A percentile compares a stretch with the other conserved stretches of the same genome.
phyloP scores from a whole-genome alignment of 2,797 vertebrate species.

The Saxicola maurus region DNA sequence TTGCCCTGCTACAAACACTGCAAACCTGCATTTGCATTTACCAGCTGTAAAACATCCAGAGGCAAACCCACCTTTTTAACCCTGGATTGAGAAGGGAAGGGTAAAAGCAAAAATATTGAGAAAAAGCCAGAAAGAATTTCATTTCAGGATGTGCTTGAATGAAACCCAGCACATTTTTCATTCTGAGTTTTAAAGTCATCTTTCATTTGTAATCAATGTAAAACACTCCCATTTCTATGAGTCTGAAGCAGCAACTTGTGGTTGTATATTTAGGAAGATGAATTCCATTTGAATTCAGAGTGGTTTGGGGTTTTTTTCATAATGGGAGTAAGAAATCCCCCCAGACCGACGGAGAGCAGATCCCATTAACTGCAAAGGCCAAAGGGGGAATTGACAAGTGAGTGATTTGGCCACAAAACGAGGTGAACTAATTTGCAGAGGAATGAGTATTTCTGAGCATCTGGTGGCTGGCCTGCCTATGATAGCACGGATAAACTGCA shows the following conservation, averaged over 20 bases:
- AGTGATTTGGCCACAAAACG: slow-evolving; percentile 48
- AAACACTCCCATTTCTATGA: neutral
- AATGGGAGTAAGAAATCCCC: slow-evolving; percentile 39
- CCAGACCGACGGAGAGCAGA: slow-evolving; percentile 10
- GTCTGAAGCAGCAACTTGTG: neutral
- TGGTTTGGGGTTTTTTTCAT: neutral
- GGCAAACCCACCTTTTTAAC: neutral
- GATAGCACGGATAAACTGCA: neutral
- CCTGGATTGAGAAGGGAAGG: neutral
- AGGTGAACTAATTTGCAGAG: slow-evolving; percentile 59
- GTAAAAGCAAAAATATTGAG: neutral
- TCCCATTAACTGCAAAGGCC: slow-evolving; percentile 59
- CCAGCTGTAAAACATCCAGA: neutral
- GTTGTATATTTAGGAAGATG: neutral
- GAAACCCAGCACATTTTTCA: neutral
- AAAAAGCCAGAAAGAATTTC: neutral
- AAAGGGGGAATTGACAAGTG: slow-evolving; percentile 44
- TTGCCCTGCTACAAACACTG: neutral
- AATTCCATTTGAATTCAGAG: slow-evolving; percentile 34
- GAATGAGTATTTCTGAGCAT: slow-evolving; percentile 47
- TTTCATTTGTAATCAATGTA: neutral
- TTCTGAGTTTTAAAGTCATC: neutral
- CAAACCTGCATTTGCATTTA: neutral
- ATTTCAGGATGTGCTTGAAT: neutral
- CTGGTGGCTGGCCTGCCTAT: slow-evolving; percentile 32